Conservation (phyloP, 2,888 invertebrate species). For the Congeria kusceri region DNA sequence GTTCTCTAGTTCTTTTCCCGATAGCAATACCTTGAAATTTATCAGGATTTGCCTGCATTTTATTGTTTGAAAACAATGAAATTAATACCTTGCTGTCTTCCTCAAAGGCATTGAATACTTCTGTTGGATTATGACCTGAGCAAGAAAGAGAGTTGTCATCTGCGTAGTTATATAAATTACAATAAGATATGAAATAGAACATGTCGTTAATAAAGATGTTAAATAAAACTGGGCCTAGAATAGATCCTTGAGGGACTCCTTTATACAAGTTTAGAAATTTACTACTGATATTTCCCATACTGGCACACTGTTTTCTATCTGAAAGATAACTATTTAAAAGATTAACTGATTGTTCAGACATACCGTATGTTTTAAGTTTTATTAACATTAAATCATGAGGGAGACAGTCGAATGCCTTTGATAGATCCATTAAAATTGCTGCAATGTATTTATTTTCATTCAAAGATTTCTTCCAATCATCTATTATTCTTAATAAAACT, state of each 20-base stretch:
- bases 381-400: constrained; percentile 4
- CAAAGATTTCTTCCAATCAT: neutral
- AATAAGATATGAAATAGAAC: neutral
- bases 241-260: constrained; percentile 27
- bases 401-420: neutral
- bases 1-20: constrained; percentile 24
- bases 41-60: constrained; percentile 39
- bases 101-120: neutral
- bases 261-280: constrained; percentile 10
- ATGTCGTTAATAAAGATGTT: constrained; percentile 18
- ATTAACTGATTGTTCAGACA: constrained; percentile 11
- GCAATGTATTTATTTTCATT: neutral
- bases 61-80: constrained; percentile 31
- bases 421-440: neutral
- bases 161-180: constrained; percentile 38
- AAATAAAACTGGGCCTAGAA: constrained; percentile 23
- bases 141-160: constrained; percentile 37
- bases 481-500: too few relatives aligned
- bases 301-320: constrained; percentile 29
- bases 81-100: constrained; percentile 11
- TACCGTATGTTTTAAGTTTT: constrained; percentile 22
- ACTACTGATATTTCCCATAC: constrained; percentile 16
- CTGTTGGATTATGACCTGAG: neutral
- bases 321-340: constrained; percentile 17
- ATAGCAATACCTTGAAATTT: constrained; percentile 15